Evolutionary conservation across 1,140 invertebrate species (phyloP).

Genomic region (Drosophila fuyamai): DNA sequence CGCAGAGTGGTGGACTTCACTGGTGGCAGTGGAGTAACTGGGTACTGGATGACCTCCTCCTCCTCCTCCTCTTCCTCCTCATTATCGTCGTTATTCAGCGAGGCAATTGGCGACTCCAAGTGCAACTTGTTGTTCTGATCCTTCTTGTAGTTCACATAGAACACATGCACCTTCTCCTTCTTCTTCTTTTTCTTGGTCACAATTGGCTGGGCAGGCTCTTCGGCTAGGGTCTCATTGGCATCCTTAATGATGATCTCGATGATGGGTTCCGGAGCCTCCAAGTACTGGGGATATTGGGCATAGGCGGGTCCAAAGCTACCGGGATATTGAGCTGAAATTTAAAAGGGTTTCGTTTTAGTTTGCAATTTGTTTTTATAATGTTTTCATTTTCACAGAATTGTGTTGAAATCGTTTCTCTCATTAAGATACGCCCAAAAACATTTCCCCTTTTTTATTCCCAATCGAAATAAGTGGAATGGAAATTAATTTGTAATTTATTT

Average conservation of each 20-base stretch:
- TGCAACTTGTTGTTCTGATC: slow-evolving; percentile 87
- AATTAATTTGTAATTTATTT: too few species aligned
- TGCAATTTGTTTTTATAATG: neutral
- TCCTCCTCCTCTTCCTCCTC: slow-evolving; percentile 86
- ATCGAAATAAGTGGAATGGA: neutral
- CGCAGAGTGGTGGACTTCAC: slow-evolving; percentile 90
- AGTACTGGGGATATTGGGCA: slow-evolving; percentile 86
- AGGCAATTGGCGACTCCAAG: slow-evolving; percentile 78
- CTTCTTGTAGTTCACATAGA: slow-evolving; percentile 95
- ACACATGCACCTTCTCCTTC: slow-evolving; percentile 94
- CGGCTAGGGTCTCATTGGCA: slow-evolving; percentile 91
- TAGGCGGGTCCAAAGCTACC: slow-evolving; percentile 50
- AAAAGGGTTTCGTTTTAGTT: neutral
- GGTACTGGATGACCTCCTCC: slow-evolving; percentile 91
- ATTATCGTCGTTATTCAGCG: slow-evolving; percentile 77
- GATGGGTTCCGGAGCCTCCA: slow-evolving; percentile 93
- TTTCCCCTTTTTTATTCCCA: neutral
- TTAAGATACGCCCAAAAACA: too few species aligned
- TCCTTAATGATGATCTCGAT: slow-evolving; percentile 96
- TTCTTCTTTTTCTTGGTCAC: slow-evolving; percentile 86
- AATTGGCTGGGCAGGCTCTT: slow-evolving; percentile 87
- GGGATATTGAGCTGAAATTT: slow-evolving; percentile 70
- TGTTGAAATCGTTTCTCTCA: too few species aligned
- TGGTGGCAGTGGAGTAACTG: slow-evolving; percentile 89
- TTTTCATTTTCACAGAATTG: neutral